A percentile compares a stretch with the other conserved stretches of the same genome.
These are phyloP conservation scores for Cisticola juncidis DNA, from an alignment of 2,113 vertebrate species.

Conservation along the genomic window DNA sequence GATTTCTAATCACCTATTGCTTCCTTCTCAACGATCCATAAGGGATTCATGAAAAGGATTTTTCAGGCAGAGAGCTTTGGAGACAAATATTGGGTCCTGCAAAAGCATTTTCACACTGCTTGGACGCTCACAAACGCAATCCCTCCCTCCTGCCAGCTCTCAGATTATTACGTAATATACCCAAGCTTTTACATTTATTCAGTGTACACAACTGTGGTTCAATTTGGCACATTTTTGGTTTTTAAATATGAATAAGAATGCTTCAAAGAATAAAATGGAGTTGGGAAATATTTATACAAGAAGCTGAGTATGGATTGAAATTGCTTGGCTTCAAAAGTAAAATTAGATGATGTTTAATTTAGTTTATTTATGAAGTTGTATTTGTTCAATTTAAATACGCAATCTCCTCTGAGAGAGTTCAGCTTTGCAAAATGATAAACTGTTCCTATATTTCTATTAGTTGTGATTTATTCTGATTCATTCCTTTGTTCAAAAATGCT, in stretches of 20 bases:
- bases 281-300: conserved; percentile 51
- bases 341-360: conserved; percentile 64
- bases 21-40: background rate
- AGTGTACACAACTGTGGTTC: background rate
- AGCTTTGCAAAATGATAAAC: conserved; percentile 50
- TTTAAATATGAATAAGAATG: conserved; percentile 57
- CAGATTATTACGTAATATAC: background rate
- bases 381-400: conserved; percentile 61
- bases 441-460: conserved; percentile 60
- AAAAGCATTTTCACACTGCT: background rate
- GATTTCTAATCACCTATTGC: conserved; percentile 1
- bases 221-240: conserved; percentile 12
- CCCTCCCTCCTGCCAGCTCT: background rate
- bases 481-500: conserved; percentile 51
- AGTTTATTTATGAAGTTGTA: conserved; percentile 62
- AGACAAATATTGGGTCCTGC: background rate
- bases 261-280: conserved; percentile 41
- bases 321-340: conserved; percentile 53
- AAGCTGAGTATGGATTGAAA: conserved; percentile 42
- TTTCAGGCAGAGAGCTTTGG: background rate
- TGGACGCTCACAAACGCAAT: background rate
- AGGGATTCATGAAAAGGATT: background rate
- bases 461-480: conserved; percentile 58
- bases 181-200: background rate
- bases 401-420: conserved; percentile 53